Evolutionary conservation across 1,140 invertebrate genomes (phyloP).

Genomic region (Bicyclus anynana): DNA sequence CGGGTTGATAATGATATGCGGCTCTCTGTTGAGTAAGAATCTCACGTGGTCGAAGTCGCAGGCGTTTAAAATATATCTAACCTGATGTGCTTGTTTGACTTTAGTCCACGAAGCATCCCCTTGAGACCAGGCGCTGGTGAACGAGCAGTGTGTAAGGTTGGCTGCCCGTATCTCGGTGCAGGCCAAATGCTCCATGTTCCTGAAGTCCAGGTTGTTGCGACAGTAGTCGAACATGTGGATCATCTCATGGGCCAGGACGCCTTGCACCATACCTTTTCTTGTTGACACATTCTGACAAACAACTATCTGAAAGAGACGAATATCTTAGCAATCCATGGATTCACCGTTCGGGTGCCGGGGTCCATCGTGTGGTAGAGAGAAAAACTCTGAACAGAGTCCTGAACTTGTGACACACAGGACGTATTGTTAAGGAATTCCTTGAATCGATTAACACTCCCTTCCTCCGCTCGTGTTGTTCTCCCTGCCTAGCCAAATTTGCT

Average conservation of each 20-base stretch:
- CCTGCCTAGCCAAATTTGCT: no score
- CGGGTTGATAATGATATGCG: no score
- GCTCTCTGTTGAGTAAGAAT: no score
- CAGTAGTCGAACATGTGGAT: slow-evolving; percentile 98
- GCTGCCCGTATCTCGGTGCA: slow-evolving; percentile 96
- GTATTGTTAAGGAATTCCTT: no score
- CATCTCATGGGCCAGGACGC: slow-evolving; percentile 93
- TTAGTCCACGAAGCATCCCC: slow-evolving; percentile 87
- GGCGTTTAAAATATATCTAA: slow-evolving; percentile 14
- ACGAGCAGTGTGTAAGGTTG: slow-evolving; percentile 94
- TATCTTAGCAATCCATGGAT: no score
- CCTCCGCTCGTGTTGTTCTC: no score
- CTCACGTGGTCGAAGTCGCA: no score
- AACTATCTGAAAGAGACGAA: slow-evolving; percentile 88
- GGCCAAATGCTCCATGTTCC: slow-evolving; percentile 94
- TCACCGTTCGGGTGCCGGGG: no score
- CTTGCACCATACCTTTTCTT: slow-evolving; percentile 82
- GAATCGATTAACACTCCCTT: no score
- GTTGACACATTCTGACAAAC: slow-evolving; percentile 92
- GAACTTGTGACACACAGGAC: no score
- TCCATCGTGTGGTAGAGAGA: no score
- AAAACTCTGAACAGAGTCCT: no score
- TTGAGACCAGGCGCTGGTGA: slow-evolving; percentile 86
- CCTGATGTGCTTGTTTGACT: slow-evolving; percentile 80
- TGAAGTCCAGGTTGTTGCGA: slow-evolving; percentile 91